Evolutionary conservation across 2,888 invertebrate genomes (phyloP), one percentile per base, ranked within the genome.

Genomic region (Cheilosia pagana): DNA sequence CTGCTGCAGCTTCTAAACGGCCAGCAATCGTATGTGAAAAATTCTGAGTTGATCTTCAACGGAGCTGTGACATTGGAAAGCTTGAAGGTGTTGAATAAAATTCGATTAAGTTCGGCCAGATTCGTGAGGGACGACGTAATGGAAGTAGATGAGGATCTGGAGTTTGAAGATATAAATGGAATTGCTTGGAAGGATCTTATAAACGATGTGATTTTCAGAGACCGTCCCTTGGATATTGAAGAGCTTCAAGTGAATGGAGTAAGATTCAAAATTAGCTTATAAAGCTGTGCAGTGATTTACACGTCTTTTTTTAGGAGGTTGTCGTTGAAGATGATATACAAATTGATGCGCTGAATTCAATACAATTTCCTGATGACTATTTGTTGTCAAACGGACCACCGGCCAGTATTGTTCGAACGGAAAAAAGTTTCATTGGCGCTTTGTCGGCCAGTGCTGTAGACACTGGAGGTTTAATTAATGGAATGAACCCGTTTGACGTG

Each of bases 291-390:
- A 52, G 31, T n/a, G 5, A 25, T 28, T 25, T 14, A 6, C 6
- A 39, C 19, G 3, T 19, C 81, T 21, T 10, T n/a, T 41, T 67
- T 87, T 77, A 92, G 92, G 87, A 90, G 82, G 81, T 93, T 16
- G 86, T 86, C 59, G 87, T 91, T 1, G 86, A 88, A 31, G 81
- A 87, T 7, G 72, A 88, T 39, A 85, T 91, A 16, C 41, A 76
- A 65, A 41, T 90, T 0, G 3, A 25, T 76, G 39, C 10, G 43
- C 88, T 94, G 8, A 94, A 94, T 87, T 88, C 88, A 25, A 87
- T 94, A 0, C 87, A 88, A 60, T 95, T 93, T 88, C 94, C 94
- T 0, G 89, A 91, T 10, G 93, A 93, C 39, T 94, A 92, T 83
- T 88, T 94, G 4, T 89, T 92, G 79, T 88, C 89, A 2, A 90